phyloP scores from a whole-genome alignment of 2,113 vertebrate species.

The Lathamus discolor region DNA sequence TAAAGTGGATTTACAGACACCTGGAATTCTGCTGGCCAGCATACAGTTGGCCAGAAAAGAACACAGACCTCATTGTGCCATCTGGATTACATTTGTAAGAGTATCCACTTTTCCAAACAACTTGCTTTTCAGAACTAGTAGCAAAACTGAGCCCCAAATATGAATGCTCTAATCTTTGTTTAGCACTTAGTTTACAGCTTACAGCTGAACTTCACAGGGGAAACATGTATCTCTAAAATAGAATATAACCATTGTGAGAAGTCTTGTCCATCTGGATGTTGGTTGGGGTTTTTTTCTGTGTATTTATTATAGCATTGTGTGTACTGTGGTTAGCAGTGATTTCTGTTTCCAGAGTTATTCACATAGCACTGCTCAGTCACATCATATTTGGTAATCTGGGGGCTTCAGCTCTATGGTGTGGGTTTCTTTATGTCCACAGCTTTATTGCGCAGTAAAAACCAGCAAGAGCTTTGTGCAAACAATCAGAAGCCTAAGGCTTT shows the following conservation, averaged over 20 bases:
- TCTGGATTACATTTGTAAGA: not conserved
- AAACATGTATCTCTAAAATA: not conserved
- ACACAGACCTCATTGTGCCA: accelerated
- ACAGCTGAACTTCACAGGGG: not conserved
- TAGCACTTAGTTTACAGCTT: not conserved
- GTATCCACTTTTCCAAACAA: not conserved
- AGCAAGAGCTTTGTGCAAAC: not conserved
- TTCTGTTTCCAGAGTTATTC: not conserved
- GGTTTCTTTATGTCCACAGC: not conserved
- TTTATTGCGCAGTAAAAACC: not conserved
- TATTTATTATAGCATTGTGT: not conserved
- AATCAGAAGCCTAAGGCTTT: not conserved
- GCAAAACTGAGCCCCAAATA: not conserved
- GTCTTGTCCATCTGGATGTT: not conserved
- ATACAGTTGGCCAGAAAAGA: not conserved
- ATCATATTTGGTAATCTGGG: not conserved
- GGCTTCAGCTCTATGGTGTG: accelerated
- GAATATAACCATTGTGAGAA: not conserved
- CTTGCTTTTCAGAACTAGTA: not conserved
- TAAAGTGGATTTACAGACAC: not conserved
- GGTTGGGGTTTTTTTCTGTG: not conserved
- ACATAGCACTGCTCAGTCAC: not conserved
- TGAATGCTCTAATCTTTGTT: not conserved
- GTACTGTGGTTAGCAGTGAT: not conserved
- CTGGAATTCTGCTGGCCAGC: not conserved